phyloP scores from a whole-genome alignment of 2,797 vertebrate species.

The Artibeus lituratus region DNA sequence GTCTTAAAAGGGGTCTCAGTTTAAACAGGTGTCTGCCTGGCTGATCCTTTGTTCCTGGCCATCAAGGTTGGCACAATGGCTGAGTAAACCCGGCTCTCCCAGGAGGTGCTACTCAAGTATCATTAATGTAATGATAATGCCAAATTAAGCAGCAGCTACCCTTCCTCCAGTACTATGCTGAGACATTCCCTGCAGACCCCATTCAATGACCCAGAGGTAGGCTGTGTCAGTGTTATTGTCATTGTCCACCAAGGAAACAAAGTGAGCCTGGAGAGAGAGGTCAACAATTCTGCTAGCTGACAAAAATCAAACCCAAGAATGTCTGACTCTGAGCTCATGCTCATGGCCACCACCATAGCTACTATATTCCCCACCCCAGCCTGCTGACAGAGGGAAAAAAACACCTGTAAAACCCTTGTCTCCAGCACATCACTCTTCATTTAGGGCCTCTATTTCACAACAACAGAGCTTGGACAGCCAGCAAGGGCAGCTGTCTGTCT shows the following conservation, averaged over 20 bases:
- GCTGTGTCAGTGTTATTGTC: background rate
- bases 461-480: background rate
- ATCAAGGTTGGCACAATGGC: background rate
- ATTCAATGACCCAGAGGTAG: background rate
- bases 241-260: background rate
- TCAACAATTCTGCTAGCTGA: background rate
- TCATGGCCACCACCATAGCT: background rate
- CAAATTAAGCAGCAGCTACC: background rate
- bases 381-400: accelerated
- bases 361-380: background rate
- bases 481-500: background rate
- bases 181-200: background rate
- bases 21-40: background rate
- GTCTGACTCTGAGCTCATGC: background rate
- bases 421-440: background rate
- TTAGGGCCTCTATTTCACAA: background rate
- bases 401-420: background rate
- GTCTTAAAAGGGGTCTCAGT: background rate
- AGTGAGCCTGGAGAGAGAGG: background rate
- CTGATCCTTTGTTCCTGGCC: background rate
- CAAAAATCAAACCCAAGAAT: background rate
- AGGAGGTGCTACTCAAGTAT: background rate
- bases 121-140: background rate
- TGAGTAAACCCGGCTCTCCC: background rate
- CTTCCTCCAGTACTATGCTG: background rate